A percentile compares a stretch with the other conserved stretches of the same genome.
These are phyloP conservation scores for Sclerodermus sp. DNA, from an alignment of 2,888 invertebrate species.

Conservation along the genomic window DNA sequence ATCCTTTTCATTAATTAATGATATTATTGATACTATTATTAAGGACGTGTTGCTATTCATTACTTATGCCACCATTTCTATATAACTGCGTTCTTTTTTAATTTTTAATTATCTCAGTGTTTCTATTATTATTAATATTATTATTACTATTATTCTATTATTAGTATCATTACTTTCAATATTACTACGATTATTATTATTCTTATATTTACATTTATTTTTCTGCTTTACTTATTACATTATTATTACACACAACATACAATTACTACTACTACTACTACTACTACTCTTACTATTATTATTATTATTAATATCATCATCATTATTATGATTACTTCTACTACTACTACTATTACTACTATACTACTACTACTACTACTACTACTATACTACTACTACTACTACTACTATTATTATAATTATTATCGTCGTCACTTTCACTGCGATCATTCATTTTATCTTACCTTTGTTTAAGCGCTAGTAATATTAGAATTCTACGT, in stretches of 20 bases:
- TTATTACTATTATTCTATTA: conserved; percentile 11
- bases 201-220: too few species aligned
- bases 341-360: conserved; percentile 7
- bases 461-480: not conserved
- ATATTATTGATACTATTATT: conserved; percentile 23
- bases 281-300: not conserved
- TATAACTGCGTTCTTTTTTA: conserved; percentile 10
- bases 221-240: too few species aligned
- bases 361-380: conserved; percentile 9
- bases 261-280: conserved; percentile 9
- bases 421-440: conserved; percentile 12
- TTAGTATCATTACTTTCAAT: conserved; percentile 8
- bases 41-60: conserved; percentile 4
- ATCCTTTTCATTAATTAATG: conserved; percentile 21
- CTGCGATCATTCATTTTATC: not conserved
- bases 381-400: not conserved
- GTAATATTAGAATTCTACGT: not conserved
- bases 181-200: conserved; percentile 8
- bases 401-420: conserved; percentile 8
- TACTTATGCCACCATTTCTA: conserved; percentile 11
- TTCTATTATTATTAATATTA: conserved; percentile 9
- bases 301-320: conserved; percentile 11
- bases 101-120: not conserved
- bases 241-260: conserved; percentile 7
- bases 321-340: conserved; percentile 10